These are phyloP conservation scores for Pelusios castaneus DNA, from an alignment of 2,113 vertebrate species.

Conservation along the genomic window DNA sequence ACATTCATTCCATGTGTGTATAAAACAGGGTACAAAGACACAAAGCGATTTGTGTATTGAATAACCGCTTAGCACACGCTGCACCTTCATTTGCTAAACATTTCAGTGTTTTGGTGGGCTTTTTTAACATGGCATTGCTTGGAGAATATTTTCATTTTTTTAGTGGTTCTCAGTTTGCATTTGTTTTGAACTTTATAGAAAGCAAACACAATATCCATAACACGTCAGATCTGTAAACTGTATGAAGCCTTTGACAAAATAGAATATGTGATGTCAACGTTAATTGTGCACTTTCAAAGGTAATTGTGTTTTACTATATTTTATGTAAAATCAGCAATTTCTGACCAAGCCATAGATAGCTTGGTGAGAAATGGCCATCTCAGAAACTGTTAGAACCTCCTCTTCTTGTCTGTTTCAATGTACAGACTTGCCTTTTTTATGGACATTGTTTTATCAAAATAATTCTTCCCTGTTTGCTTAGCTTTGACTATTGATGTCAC, in stretches of 20 bases:
- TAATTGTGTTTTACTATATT: neutral
- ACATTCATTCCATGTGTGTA: neutral
- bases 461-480: rapidly evolving
- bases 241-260: neutral
- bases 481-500: neutral
- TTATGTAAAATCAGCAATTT: neutral
- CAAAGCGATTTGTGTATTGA: neutral
- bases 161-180: neutral
- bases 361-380: neutral
- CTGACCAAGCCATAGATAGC: neutral
- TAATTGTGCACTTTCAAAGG: rapidly evolving
- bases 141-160: neutral
- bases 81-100: neutral
- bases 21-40: conserved; percentile 7
- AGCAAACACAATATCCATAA: neutral
- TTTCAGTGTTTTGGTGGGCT: neutral
- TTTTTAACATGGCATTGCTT: neutral
- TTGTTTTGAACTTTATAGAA: neutral
- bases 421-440: neutral
- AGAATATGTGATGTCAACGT: neutral
- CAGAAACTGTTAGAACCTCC: neutral
- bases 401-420: neutral
- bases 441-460: neutral
- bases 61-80: neutral
- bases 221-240: neutral